Base-by-base conservation (phyloP, 2,113 vertebrate genomes). In the Meleagris gallopavo region DNA sequence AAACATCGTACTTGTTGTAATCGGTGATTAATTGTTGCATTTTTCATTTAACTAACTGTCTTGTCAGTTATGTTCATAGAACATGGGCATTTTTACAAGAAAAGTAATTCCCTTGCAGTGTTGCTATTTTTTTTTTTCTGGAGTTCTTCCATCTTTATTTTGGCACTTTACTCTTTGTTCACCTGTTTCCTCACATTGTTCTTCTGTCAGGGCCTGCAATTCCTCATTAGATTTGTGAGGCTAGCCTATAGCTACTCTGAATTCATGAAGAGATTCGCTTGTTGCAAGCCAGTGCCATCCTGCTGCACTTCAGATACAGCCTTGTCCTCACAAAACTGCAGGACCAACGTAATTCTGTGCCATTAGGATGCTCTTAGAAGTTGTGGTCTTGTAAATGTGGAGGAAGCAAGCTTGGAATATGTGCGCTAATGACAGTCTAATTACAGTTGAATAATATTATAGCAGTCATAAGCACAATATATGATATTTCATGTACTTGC, bases 141-240 rank as follows among this genome's bases (percentile, higher is more conserved):
- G 86, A 82, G 60, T 91, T 94, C 48, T 95, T 93, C 65, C 1
- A 2, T 95, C 94, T 97, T 97, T 96, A 93, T 92, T 96, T 97
- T 97, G 96, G 86, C 93, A 93, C 71, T 88, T 95, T 58, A 46
- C 10, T 73, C 60, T 89, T 3, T 36, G 64, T 90, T 87, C 83
- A 74, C 89, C 45, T 43, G 83, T 96, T 97, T 97, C 96, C 97
- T 96, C 83, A 77, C 57, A 95, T 93, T 97, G 94, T 97, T 89
- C 88, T 88, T 71, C 64, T 87, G 84, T 92, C 84, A 80, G 46
- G 72, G 85, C 43, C 93, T 96, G 96, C 71, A 95, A 3, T 93
- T 91, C 50, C 81, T 92, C 81, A 15, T 95, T 95, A 84, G 84
- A 88, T 89, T 82, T 86, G 50, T 10, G 3, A 92, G 54, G 43